Base-by-base conservation (phyloP, 1,140 invertebrate species). In the Dreissena rostriformis region DNA sequence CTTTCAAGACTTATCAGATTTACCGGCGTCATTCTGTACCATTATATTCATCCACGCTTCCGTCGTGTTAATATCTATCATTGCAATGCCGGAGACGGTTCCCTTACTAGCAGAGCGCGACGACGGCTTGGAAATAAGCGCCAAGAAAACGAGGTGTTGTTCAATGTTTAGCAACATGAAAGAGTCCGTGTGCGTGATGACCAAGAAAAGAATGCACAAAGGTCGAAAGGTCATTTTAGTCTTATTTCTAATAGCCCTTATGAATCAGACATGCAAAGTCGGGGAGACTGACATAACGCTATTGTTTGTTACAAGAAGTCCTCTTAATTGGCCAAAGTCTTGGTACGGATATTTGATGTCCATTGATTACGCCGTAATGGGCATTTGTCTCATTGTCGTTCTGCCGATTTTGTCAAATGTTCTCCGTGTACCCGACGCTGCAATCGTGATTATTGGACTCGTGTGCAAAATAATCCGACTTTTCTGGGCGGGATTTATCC, bases 321-420 rank as follows among this genome's bases (percentile, higher is more conserved):
- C 93, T 0, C 75, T 93, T 7, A 88, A 84, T 73, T 93, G 93
- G 93, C 84, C 86, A 11, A 88, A 90, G 68, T 91, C 92, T 5
- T 82, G 90, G 86, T 93, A 93, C 82, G 92, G 92, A 0, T 93
- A 93, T 80, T 84, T 93, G 0, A 61, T 93, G 66, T 92, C 93
- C n/a, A 82, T 91, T 10, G 92, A 93, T 77, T 93, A 93, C 82
- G 90, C 90, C 0, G 87, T 87, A 8, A 90, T 93, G 88, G 93
- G 92, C 10, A 26, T 91, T 0, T 90, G 87, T 80, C 81, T 92
- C 8, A 78, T 92, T 19, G 70, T 93, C 14, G 61, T 93, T 12
- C 87, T 92, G 19, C 93, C 93, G 0, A 57, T 93, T 15, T 76
- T 93, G 61, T 90, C 92, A 39, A 82, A 83, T 22, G 28, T 88